These are phyloP conservation scores for Acronicta alni DNA, from an alignment of 2,888 invertebrate genomes.

Conservation along the genomic window DNA sequence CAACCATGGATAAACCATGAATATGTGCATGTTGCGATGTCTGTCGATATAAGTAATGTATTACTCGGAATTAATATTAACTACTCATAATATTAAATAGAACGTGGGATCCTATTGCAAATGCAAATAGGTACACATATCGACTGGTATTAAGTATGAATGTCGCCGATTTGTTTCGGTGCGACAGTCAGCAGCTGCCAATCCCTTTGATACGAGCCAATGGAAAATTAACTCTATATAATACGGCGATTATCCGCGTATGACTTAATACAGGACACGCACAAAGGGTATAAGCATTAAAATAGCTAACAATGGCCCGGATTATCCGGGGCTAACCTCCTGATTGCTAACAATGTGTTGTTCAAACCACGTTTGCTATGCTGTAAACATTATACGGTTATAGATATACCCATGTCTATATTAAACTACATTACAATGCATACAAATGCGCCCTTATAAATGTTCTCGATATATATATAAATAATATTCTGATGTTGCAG, in stretches of 20 bases:
- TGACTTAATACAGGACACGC: conserved; percentile 85
- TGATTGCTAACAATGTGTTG: conserved; percentile 73
- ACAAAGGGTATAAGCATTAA: conserved; percentile 87
- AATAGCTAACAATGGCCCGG: conserved; percentile 86
- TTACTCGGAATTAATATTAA: conserved; percentile 12
- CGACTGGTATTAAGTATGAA: conserved; percentile 45
- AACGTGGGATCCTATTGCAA: conserved; percentile 38
- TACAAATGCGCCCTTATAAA: conserved; percentile 10
- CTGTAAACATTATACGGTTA: conserved; percentile 43
- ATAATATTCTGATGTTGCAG: no score
- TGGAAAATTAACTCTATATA: conserved; percentile 88
- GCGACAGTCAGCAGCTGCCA: conserved; percentile 81
- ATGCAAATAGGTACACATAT: conserved; percentile 51
- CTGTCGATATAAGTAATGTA: neutral
- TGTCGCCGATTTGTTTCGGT: conserved; percentile 70
- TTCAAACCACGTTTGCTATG: conserved; percentile 67
- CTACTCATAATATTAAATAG: conserved; percentile 24
- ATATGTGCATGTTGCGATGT: neutral
- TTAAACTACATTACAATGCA: conserved; percentile 14
- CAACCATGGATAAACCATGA: no score
- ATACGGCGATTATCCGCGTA: conserved; percentile 88
- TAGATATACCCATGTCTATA: conserved; percentile 30
- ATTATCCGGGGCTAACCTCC: conserved; percentile 84
- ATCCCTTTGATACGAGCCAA: conserved; percentile 74
- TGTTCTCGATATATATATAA: no score